phyloP scores from a whole-genome alignment of 2,113 vertebrate genomes.

The Lepus timidus region DNA sequence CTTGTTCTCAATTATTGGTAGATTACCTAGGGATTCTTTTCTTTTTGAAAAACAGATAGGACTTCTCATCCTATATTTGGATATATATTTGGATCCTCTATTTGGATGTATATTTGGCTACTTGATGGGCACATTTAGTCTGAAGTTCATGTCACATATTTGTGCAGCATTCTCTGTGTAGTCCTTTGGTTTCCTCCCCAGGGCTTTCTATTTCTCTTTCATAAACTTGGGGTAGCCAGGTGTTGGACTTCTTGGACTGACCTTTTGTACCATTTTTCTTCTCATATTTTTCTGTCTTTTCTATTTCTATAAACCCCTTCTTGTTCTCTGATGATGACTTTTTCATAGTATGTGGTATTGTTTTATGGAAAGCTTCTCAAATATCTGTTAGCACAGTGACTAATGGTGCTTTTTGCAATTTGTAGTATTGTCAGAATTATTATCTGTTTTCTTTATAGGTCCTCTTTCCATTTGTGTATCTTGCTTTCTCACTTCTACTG shows the following conservation, averaged over 20 bases:
- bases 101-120: neutral
- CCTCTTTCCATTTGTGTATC: neutral
- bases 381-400: neutral
- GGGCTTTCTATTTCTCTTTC: neutral
- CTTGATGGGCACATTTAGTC: neutral
- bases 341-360: neutral
- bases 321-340: neutral
- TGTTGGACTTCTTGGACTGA: neutral
- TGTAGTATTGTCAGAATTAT: neutral
- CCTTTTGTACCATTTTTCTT: slow-evolving; percentile 4
- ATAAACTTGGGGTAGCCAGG: neutral
- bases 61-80: slow-evolving; percentile 12
- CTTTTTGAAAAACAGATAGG: slow-evolving; percentile 6
- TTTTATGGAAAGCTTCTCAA: neutral
- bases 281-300: neutral
- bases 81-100: neutral
- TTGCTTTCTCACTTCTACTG: neutral
- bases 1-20: neutral
- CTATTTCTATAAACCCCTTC: neutral
- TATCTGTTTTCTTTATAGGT: neutral
- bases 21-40: neutral
- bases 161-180: slow-evolving; percentile 2
- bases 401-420: neutral
- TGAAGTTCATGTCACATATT: neutral
- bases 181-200: neutral